Evolutionary conservation across 1,140 invertebrate genomes (phyloP).

Genomic region (Drosophila orosa): DNA sequence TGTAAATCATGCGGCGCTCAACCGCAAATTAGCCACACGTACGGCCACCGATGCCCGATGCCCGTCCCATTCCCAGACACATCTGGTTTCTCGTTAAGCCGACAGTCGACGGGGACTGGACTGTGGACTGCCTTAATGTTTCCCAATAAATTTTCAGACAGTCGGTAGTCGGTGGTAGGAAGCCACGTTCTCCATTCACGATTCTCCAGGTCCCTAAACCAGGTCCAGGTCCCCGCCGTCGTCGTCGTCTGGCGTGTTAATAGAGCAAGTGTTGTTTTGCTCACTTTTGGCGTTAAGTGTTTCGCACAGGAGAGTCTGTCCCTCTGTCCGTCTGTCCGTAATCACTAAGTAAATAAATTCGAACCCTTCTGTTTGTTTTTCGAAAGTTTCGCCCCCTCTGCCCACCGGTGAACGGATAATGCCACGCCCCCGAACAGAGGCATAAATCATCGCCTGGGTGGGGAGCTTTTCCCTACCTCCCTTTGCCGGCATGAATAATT

Average conservation of each 20-base stretch:
- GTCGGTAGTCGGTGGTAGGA: slow-evolving; percentile 8
- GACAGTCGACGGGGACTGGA: slow-evolving; percentile 8
- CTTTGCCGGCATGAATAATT: slow-evolving; percentile 17
- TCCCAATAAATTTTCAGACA: slow-evolving; percentile 71
- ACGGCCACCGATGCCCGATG: slow-evolving; percentile 17
- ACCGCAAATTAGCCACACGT: slow-evolving; percentile 82
- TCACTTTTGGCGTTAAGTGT: slow-evolving; percentile 84
- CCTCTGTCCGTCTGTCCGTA: slow-evolving; percentile 22
- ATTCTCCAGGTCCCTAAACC: neutral
- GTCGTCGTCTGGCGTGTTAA: slow-evolving; percentile 66
- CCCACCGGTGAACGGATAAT: slow-evolving; percentile 20
- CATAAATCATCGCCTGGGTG: slow-evolving; percentile 41
- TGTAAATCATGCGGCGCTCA: slow-evolving; percentile 72
- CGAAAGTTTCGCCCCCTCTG: slow-evolving; percentile 46
- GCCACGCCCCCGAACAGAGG: slow-evolving; percentile 63
- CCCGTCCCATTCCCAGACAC: neutral
- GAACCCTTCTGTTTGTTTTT: slow-evolving; percentile 75
- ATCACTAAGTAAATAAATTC: slow-evolving; percentile 77
- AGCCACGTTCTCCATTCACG: slow-evolving; percentile 10
- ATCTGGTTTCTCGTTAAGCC: slow-evolving; percentile 69
- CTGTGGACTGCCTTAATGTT: slow-evolving; percentile 60
- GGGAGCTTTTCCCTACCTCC: slow-evolving; percentile 11
- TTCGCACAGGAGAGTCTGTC: slow-evolving; percentile 56
- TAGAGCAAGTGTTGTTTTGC: slow-evolving; percentile 84
- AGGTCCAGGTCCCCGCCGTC: neutral